Base-by-base conservation (phyloP, 53 echinoderm and acorn worm species). In the Apostichopus leukothele region DNA sequence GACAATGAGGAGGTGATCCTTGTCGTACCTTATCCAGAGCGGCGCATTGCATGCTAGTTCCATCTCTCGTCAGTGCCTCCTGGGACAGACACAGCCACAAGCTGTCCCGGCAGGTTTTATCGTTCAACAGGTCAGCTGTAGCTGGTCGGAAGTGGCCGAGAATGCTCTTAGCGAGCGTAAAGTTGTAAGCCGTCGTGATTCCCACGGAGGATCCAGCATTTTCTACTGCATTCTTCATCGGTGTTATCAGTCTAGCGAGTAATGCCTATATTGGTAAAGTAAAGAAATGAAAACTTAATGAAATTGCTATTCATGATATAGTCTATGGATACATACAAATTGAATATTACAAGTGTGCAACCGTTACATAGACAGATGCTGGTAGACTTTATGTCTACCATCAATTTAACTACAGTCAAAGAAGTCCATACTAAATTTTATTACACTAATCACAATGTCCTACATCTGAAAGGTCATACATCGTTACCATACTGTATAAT, bases 61-160 rank as follows among this genome's bases (percentile, higher is more conserved):
- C 91, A 4, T 10, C 73, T 9, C 86, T 19, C 14, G 73, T 12
- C 10, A 78, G 60, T 3, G 52, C 51, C 79, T 91, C 93, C 19
- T 63, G 26, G 26, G 91, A 78, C 21, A 93, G 86, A n/a, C 76
- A 83, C 51, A 86, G 51, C 74, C 91, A 84, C 10, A 91, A 60
- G 12, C 83, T 66, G 7, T 90, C 88, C 77, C 76, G 71, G 13
- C 81, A 78, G 16, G 18, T 26, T 14, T 79, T 51, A 1, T 92
- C 88, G 7, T 68, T 75, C 89, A 97, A 59, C 50, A 92, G 59
- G 7, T 76, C 92, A 7, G 90, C 95, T 4, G 95, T 95, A 52
- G 57, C 73, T 1, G 93, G 91, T 75, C 85, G 91, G 75, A 91
- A 91, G 66, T 93, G 97, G 25, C 78, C 73, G 50, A 97, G 57